phyloP scores from a whole-genome alignment of 2,888 invertebrate genomes.

The Polymixis flavicincta region DNA sequence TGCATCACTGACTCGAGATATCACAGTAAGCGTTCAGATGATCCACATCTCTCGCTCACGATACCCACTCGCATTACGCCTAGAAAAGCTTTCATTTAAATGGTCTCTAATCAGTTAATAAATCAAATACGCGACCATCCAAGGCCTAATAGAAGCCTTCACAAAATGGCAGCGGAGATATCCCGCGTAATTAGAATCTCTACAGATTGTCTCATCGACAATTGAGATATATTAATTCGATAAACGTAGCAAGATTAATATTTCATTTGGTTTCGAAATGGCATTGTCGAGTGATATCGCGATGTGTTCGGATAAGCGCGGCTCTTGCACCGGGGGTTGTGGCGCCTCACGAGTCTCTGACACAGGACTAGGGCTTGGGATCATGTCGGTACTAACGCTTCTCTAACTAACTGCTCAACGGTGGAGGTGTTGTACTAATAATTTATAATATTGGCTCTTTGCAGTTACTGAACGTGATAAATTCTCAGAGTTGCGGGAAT shows the following conservation, averaged over 20 bases:
- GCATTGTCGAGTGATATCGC: slow-evolving; percentile 75
- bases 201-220: slow-evolving; percentile 83
- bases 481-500: slow-evolving; percentile 44
- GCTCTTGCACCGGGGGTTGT: slow-evolving; percentile 84
- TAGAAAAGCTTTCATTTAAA: slow-evolving; percentile 77
- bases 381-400: slow-evolving; percentile 79
- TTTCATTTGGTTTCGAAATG: slow-evolving; percentile 81
- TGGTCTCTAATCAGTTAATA: slow-evolving; percentile 79
- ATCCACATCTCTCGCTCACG: slow-evolving; percentile 48
- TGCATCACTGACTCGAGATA: slow-evolving; percentile 55
- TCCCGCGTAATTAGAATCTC: slow-evolving; percentile 84
- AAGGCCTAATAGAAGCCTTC: slow-evolving; percentile 76
- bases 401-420: slow-evolving; percentile 69
- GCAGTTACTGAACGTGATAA: slow-evolving; percentile 60
- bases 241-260: slow-evolving; percentile 80
- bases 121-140: slow-evolving; percentile 78
- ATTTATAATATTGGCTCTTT: slow-evolving; percentile 65
- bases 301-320: slow-evolving; percentile 89
- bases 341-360: slow-evolving; percentile 80
- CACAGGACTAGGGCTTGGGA: slow-evolving; percentile 75
- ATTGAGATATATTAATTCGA: slow-evolving; percentile 86
- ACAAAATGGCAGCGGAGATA: slow-evolving; percentile 79
- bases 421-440: slow-evolving; percentile 65
- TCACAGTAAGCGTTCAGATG: slow-evolving; percentile 62
- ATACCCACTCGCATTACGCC: slow-evolving; percentile 54